Conservation (phyloP, 2,888 invertebrate genomes). For the Eupithecia centaureata region DNA sequence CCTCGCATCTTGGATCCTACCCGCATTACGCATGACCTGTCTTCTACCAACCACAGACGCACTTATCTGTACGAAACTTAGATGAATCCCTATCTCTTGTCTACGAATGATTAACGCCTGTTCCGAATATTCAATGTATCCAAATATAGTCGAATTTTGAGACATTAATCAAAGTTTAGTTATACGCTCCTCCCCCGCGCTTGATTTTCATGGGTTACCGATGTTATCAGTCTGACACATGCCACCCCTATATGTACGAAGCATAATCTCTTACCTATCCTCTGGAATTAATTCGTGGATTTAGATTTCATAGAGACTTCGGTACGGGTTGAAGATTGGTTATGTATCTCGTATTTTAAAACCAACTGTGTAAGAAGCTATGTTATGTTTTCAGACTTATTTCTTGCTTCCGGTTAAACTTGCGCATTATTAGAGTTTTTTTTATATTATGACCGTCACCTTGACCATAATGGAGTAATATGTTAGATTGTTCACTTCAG, state of each 20-base stretch:
- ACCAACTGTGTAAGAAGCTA: too few species aligned
- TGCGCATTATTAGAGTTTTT: too few species aligned
- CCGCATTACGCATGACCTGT: constrained; percentile 97
- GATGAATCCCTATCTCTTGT: background rate
- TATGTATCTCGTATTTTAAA: too few species aligned
- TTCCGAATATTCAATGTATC: background rate
- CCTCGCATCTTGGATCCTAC: constrained; percentile 95
- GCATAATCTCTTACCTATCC: background rate
- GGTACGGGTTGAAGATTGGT: too few species aligned
- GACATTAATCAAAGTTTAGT: background rate
- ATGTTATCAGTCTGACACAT: background rate
- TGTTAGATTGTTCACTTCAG: too few species aligned
- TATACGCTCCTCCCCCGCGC: background rate
- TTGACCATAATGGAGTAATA: too few species aligned
- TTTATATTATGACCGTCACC: too few species aligned
- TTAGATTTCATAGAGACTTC: too few species aligned
- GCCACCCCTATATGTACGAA: background rate
- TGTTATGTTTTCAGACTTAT: too few species aligned
- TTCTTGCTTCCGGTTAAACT: too few species aligned
- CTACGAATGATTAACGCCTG: background rate
- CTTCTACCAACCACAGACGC: constrained; percentile 33
- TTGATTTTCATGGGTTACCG: background rate
- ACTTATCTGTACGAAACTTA: constrained; percentile 22
- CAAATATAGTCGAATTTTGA: background rate
- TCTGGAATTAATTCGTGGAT: background rate